A percentile compares a stretch with the other conserved stretches of the same genome.
Evolutionary conservation across 2,113 vertebrate genomes (phyloP).

Genomic region (Anser cygnoides): DNA sequence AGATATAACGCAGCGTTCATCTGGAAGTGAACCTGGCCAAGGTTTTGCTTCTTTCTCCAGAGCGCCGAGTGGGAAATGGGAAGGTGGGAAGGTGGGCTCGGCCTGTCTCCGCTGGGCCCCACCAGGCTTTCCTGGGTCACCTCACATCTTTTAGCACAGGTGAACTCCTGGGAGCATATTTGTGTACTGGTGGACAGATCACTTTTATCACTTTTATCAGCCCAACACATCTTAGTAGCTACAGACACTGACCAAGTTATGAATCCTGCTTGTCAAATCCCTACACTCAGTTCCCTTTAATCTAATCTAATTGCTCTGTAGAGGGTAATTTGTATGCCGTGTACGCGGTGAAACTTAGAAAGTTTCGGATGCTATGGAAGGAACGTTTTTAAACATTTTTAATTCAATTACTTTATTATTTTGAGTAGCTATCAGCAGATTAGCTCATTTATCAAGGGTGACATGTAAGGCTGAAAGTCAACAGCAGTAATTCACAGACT

Average conservation of each 20-base stretch:
- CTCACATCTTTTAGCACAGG: not conserved
- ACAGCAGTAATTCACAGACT: not conserved
- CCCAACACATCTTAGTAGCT: not conserved
- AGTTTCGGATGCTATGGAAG: not conserved
- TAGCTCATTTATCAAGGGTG: slow-evolving; percentile 24
- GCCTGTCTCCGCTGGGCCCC: not conserved
- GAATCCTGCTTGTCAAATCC: not conserved
- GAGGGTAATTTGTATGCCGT: not conserved
- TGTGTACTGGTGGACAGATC: not conserved
- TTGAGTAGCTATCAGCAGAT: slow-evolving; percentile 32
- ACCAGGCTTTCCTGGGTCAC: not conserved
- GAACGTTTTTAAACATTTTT: not conserved
- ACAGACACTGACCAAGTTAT: not conserved
- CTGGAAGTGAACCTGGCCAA: not conserved
- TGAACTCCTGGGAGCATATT: not conserved
- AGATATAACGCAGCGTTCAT: not conserved
- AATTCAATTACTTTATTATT: slow-evolving; percentile 26
- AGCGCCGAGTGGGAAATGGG: not conserved
- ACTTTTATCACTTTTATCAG: not conserved
- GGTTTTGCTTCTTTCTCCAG: not conserved
- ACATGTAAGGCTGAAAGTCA: slow-evolving; percentile 7
- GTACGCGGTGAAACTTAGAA: not conserved
- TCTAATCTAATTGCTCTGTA: not conserved
- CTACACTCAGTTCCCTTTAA: not conserved
- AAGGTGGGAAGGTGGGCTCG: not conserved